Percentiles rank a stretch among this genome's conserved stretches.
Conservation (phyloP, 2,113 vertebrate species). For the Oreotrochilus melanogaster region DNA sequence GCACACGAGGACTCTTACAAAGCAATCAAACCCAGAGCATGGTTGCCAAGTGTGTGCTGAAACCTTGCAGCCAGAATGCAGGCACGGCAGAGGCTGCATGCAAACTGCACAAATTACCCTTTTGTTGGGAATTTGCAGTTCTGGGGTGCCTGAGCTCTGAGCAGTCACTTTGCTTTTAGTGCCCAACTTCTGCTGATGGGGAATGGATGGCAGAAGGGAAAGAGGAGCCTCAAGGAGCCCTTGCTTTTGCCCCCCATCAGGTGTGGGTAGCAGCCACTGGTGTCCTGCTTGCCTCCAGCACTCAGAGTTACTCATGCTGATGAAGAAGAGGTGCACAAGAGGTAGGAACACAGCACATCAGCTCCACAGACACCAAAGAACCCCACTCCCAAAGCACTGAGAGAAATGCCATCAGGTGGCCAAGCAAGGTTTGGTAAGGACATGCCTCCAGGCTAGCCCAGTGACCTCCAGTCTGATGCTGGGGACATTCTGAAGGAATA, state of each 20-base stretch:
- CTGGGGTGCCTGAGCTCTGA: background rate
- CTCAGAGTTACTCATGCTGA: background rate
- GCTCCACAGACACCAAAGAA: background rate
- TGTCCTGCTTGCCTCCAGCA: background rate
- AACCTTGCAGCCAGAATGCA: background rate
- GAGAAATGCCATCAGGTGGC: background rate
- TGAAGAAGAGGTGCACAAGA: background rate
- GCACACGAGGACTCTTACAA: background rate
- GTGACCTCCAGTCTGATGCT: background rate
- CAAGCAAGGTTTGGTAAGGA: background rate
- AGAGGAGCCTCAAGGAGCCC: background rate
- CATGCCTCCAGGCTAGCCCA: background rate
- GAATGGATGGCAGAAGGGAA: background rate
- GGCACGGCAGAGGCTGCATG: background rate
- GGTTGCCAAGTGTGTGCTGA: background rate
- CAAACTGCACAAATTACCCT: background rate
- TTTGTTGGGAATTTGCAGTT: background rate
- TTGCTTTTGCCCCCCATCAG: background rate
- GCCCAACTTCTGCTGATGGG: background rate
- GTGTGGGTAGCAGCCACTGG: background rate
- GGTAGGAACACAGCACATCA: background rate
- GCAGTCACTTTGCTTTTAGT: background rate
- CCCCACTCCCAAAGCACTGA: background rate
- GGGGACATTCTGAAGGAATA: background rate
- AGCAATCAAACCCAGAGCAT: background rate